Evolutionary conservation across 2,797 vertebrate genomes (phyloP).

Genomic region (Mycteria americana): DNA sequence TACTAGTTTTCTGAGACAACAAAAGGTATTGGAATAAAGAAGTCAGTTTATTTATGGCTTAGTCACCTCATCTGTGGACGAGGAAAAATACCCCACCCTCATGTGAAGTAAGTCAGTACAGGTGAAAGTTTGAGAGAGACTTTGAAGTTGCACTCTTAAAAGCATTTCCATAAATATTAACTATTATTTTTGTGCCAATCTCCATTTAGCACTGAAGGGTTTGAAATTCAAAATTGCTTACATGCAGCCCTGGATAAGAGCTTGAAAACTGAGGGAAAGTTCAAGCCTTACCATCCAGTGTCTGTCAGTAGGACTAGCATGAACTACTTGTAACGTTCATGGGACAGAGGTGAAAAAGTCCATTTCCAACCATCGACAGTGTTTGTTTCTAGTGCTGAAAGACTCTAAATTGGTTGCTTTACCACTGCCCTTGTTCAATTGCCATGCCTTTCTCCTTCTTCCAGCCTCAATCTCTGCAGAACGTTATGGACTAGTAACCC

Average conservation of each 20-base stretch:
- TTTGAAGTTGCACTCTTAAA: neutral
- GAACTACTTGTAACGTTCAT: neutral
- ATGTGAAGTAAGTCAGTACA: neutral
- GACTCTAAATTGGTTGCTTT: neutral
- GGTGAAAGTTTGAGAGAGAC: neutral
- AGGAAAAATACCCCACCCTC: neutral
- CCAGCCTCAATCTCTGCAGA: neutral
- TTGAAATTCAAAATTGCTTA: neutral
- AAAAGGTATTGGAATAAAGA: accelerated
- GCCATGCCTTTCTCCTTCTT: neutral
- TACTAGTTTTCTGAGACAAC: neutral
- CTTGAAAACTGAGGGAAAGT: neutral
- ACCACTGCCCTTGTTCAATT: neutral
- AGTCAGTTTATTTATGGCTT: neutral
- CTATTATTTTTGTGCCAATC: neutral
- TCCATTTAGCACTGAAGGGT: neutral
- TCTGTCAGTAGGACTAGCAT: neutral
- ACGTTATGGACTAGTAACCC: neutral
- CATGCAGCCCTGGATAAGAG: neutral
- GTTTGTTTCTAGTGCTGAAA: neutral
- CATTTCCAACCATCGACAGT: neutral
- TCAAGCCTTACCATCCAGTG: neutral
- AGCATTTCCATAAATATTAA: neutral
- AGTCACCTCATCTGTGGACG: neutral
- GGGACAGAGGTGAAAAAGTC: neutral